Conservation (phyloP, 2,888 invertebrate species). For the Pollenia labialis region DNA sequence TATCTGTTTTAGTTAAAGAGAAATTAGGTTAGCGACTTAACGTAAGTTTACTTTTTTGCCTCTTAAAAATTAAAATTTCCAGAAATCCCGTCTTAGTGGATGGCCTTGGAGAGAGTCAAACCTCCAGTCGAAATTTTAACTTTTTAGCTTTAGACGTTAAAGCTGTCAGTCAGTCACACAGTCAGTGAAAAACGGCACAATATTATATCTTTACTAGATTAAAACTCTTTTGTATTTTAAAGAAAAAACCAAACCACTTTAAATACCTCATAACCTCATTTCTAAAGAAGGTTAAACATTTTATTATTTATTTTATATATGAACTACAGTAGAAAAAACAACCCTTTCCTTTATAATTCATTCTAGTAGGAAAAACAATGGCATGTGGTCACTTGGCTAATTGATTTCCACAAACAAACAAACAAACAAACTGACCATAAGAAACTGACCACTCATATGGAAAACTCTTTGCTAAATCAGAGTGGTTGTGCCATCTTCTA, state of each 20-base stretch:
- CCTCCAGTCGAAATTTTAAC: no score
- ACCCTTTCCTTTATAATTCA: slow-evolving; percentile 17
- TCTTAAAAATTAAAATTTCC: no score
- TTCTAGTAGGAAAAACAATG: slow-evolving; percentile 34
- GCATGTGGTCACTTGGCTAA: slow-evolving; percentile 71
- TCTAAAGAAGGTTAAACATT: slow-evolving; percentile 37
- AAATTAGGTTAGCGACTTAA: no score
- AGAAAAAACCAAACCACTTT: neutral
- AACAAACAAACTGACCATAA: slow-evolving; percentile 52
- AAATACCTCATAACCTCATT: slow-evolving; percentile 54
- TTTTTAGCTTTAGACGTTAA: no score
- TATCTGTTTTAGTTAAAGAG: no score
- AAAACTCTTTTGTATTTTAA: no score
- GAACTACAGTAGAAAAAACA: neutral
- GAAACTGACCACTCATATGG: neutral
- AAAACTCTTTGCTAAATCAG: neutral
- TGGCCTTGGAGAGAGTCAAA: no score
- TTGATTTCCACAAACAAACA: slow-evolving; percentile 59
- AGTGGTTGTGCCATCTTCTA: slow-evolving; percentile 9
- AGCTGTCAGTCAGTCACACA: no score
- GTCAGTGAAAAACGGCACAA: no score
- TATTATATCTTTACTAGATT: no score
- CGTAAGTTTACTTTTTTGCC: no score
- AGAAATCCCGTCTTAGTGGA: no score
- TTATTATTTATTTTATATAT: neutral